Conservation (phyloP, 2,888 invertebrate genomes). For the Oligia fasciuncula region DNA sequence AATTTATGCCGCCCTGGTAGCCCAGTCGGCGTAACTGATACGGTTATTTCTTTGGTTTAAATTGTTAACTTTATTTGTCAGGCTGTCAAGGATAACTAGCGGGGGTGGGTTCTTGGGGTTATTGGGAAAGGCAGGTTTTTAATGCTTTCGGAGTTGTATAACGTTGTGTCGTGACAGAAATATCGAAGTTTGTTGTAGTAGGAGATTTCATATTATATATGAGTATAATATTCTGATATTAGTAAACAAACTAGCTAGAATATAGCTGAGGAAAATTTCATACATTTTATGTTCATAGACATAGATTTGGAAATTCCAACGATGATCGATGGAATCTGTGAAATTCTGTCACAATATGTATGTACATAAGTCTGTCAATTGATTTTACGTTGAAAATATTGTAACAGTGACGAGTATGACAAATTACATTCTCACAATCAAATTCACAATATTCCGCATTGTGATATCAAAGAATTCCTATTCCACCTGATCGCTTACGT, state of each 20-base stretch:
- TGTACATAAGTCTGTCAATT: background rate
- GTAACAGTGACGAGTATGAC: background rate
- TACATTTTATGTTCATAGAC: background rate
- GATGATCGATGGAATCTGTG: background rate
- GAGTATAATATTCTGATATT: background rate
- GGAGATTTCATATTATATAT: background rate
- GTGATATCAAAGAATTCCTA: slow-evolving; percentile 17
- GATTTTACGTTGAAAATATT: slow-evolving; percentile 15
- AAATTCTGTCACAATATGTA: slow-evolving; percentile 8
- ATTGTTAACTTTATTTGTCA: slow-evolving; percentile 48
- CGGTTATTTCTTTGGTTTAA: slow-evolving; percentile 54
- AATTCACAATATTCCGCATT: slow-evolving; percentile 3
- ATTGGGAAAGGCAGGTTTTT: slow-evolving; percentile 1
- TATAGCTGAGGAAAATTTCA: background rate
- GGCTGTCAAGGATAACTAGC: slow-evolving; percentile 25
- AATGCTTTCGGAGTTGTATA: background rate
- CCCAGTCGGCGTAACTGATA: slow-evolving; percentile 56
- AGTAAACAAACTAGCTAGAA: background rate
- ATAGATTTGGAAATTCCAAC: slow-evolving; percentile 2
- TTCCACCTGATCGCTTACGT: slow-evolving; percentile 5
- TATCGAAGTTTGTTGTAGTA: background rate
- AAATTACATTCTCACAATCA: slow-evolving; percentile 8
- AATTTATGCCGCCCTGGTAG: slow-evolving; percentile 63
- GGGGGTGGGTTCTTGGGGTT: background rate
- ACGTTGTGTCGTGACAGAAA: background rate